phyloP scores from a whole-genome alignment of 2,113 vertebrate genomes.

The Chaetodon auriga region DNA sequence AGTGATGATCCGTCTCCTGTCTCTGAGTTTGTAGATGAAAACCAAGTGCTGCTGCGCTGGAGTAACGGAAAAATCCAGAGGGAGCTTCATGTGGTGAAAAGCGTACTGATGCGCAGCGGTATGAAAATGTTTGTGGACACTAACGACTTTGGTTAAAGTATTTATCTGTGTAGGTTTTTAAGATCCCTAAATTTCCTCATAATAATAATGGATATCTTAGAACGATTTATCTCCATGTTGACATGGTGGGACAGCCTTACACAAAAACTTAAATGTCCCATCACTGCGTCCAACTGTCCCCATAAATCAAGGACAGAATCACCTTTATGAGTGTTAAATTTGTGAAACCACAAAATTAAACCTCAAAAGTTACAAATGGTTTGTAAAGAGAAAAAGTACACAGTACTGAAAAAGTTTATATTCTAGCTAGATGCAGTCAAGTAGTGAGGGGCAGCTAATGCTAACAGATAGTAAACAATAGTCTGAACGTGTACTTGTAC shows the following conservation, averaged over 20 bases:
- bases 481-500: no score
- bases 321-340: no score
- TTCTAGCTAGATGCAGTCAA: no score
- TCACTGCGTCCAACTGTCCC: no score
- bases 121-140: constrained; percentile 22
- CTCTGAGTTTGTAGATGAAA: constrained; percentile 43
- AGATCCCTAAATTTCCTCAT: neutral
- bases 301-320: no score
- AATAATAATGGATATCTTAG: neutral
- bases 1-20: constrained; percentile 58
- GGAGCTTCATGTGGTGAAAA: constrained; percentile 35
- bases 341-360: no score
- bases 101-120: neutral
- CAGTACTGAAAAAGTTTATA: no score
- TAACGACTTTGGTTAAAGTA: neutral
- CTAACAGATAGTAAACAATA: no score
- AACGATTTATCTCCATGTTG: neutral
- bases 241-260: neutral
- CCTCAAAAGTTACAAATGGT: neutral
- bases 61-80: constrained; percentile 19
- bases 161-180: constrained; percentile 9
- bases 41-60: constrained; percentile 4
- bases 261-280: neutral
- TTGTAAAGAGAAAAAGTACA: neutral
- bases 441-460: no score